Base-by-base conservation (phyloP, 2,113 vertebrate species). In the Quiscalus mexicanus region DNA sequence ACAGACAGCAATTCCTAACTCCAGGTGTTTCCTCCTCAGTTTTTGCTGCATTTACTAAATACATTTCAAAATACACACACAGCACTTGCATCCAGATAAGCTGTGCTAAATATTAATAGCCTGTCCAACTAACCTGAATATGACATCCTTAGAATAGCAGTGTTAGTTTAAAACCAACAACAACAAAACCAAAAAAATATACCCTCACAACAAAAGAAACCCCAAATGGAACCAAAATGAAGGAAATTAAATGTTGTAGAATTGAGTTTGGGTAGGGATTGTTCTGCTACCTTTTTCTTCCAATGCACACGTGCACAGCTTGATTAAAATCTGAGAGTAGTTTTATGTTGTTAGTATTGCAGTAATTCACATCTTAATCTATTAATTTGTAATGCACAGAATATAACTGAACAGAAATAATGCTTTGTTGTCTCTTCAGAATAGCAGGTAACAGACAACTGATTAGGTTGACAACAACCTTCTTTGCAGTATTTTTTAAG, bases 261-360 rank as follows among this genome's bases (percentile, higher is more conserved):
- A 15, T 22, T 79, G 13, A 89, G 15, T 63, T 84, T 55, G 60
- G 56, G 25, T 12, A 11, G 27, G 41, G 33, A 41, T 10, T 47
- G 31, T 81, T 74, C 30, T 74, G 41, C 1, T 4, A 2, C 25
- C 16, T 49, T 82, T 86, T 89, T 65, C 35, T 93, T 62, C 45
- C 10, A 23, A 27, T 39, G 37, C 33, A 35, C 15, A 20, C 0
- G 0, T 50, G 30, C 24, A 44, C 28, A 58, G 31, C 18, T 30
- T 53, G 47, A 31, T 79, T 67, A 76, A 53, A 63, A 70, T 28
- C 3, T 8, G 33, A 47, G 18, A 56, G 55, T 2, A 2, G 25
- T 56, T 65, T 42, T 65, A 42, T 9, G 10, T 28, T 9, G 3
- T 25, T 60, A 37, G 15, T 41, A 22, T n/a, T 70, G 44, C 19